Evolutionary conservation across 2,113 vertebrate genomes (phyloP).

Genomic region (Cisticola juncidis): DNA sequence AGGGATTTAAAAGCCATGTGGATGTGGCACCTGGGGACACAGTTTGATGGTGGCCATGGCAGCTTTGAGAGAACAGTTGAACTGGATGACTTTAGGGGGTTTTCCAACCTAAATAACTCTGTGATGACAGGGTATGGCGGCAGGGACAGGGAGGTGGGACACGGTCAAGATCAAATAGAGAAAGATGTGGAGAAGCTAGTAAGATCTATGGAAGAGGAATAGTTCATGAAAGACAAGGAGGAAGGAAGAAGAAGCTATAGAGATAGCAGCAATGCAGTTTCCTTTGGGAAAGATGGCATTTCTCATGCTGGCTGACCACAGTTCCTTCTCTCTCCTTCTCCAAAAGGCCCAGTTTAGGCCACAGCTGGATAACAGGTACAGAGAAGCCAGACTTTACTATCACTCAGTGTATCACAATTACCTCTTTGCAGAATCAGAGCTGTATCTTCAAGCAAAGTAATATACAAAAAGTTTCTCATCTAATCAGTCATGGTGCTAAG

Average conservation of each 20-base stretch:
- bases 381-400: not conserved
- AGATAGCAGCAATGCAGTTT: not conserved
- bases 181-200: not conserved
- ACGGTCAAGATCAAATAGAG: not conserved
- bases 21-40: accelerated
- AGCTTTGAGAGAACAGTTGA: not conserved
- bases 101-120: not conserved
- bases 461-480: not conserved
- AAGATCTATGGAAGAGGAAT: not conserved
- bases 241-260: not conserved
- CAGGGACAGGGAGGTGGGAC: not conserved
- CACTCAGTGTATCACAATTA: not conserved
- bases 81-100: no score
- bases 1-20: not conserved
- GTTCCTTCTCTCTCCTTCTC: not conserved
- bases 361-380: not conserved
- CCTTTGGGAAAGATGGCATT: not conserved
- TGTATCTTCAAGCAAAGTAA: not conserved
- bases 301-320: not conserved
- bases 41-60: not conserved
- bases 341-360: not conserved
- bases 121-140: not conserved
- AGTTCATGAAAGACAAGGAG: not conserved
- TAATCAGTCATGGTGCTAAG: not conserved
- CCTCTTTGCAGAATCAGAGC: not conserved